These are phyloP conservation scores for Ophioderma brevispina DNA, from an alignment of 35 echinoderm and acorn worm genomes.

Conservation along the genomic window DNA sequence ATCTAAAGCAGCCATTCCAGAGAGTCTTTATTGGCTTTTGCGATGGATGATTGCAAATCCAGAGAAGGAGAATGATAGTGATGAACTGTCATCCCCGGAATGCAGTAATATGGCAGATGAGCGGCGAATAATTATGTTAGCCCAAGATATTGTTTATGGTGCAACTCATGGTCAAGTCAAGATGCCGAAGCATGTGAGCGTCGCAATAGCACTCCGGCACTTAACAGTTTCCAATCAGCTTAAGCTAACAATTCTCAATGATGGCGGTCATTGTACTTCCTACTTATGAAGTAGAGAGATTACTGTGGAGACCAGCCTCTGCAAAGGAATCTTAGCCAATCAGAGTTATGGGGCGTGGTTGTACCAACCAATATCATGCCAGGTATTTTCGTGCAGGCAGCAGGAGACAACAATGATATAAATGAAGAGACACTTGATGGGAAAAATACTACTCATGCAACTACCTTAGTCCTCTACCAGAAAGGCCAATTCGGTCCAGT, in stretches of 20 bases:
- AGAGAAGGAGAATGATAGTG: too few species aligned
- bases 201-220: slow-evolving; percentile 47
- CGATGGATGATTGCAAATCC: slow-evolving; percentile 33
- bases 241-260: slow-evolving; percentile 38
- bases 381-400: slow-evolving; percentile 26
- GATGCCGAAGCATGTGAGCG: slow-evolving; percentile 51
- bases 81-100: neutral
- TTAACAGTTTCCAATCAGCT: slow-evolving; percentile 47
- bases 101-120: slow-evolving; percentile 23
- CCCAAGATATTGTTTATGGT: slow-evolving; percentile 39
- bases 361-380: slow-evolving; percentile 25
- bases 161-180: neutral
- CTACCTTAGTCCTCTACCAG: slow-evolving; percentile 32
- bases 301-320: neutral
- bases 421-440: slow-evolving; percentile 52
- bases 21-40: neutral
- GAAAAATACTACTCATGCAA: slow-evolving; percentile 46
- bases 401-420: slow-evolving; percentile 56
- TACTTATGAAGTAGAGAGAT: slow-evolving; percentile 54
- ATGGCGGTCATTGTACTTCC: slow-evolving; percentile 30
- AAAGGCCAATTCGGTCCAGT: slow-evolving; percentile 18
- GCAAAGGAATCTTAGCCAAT: slow-evolving; percentile 8
- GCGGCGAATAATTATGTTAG: slow-evolving; percentile 30
- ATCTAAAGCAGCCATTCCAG: too few species aligned
- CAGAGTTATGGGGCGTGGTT: too few species aligned